Conservation (phyloP, 2,888 invertebrate species). For the Mactromeris polynyma region DNA sequence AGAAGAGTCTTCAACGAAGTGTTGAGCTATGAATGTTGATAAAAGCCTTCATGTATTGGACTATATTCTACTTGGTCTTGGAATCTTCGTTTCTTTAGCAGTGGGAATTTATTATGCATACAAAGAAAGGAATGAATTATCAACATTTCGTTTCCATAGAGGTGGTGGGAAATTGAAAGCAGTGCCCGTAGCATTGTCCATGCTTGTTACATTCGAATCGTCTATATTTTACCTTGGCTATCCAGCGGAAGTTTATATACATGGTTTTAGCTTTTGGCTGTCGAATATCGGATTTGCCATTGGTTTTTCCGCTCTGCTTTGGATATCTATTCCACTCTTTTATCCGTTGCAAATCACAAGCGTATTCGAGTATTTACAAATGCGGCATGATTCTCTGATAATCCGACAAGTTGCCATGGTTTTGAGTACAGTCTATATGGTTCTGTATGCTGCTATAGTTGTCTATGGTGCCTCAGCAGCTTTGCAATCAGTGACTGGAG, state of each 20-base stretch:
- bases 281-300: constrained; percentile 31
- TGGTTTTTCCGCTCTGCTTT: constrained; percentile 48
- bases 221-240: constrained; percentile 61
- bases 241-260: no score
- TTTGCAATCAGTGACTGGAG: constrained; percentile 44
- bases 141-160: constrained; percentile 40
- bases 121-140: constrained; percentile 33
- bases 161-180: constrained; percentile 56
- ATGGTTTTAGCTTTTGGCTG: constrained; percentile 54
- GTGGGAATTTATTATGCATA: constrained; percentile 42
- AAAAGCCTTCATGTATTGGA: constrained; percentile 20
- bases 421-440: constrained; percentile 40
- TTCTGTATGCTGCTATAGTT: constrained; percentile 51
- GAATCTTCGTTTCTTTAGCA: constrained; percentile 34
- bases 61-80: no score
- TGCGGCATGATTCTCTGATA: no score
- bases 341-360: constrained; percentile 60
- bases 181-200: constrained; percentile 64
- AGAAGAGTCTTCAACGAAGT: no score
- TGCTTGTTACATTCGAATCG: constrained; percentile 58
- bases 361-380: constrained; percentile 55
- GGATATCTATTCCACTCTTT: constrained; percentile 53
- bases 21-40: neutral
- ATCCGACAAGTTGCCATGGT: constrained; percentile 42
- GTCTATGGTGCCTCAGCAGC: constrained; percentile 52